phyloP scores from a whole-genome alignment of 1,140 invertebrate genomes.

The Augochlora pura region DNA sequence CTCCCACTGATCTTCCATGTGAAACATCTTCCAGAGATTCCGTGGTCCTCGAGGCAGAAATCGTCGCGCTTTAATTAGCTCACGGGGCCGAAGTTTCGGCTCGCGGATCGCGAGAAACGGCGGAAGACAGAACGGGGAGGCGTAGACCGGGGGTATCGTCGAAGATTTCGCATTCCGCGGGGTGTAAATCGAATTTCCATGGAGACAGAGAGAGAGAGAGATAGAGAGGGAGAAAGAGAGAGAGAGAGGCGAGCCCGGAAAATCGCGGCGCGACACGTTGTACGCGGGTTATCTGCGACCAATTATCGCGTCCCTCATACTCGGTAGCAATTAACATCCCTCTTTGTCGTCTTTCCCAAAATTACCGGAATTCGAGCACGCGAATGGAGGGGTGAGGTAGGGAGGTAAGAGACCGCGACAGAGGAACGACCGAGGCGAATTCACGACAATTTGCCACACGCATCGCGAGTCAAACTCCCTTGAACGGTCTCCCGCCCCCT shows the following conservation, averaged over 20 bases:
- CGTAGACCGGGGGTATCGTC: background rate
- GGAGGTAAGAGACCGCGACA: background rate
- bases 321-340: conserved; percentile 47
- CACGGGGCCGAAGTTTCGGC: background rate
- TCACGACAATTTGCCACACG: conserved; percentile 63
- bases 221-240: too few relatives aligned
- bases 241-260: background rate
- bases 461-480: conserved; percentile 44
- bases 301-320: conserved; percentile 33
- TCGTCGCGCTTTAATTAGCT: background rate
- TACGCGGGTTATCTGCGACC: conserved; percentile 8
- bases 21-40: too few relatives aligned
- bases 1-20: too few relatives aligned
- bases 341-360: conserved; percentile 46
- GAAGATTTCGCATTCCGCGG: conserved; percentile 1
- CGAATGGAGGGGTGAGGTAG: background rate
- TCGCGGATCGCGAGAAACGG: background rate
- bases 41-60: background rate
- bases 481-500: conserved; percentile 19
- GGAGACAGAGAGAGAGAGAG: too few relatives aligned
- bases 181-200: conserved; percentile 36
- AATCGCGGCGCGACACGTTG: background rate
- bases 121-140: background rate
- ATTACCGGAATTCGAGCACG: conserved; percentile 18
- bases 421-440: conserved; percentile 37